phyloP scores from a whole-genome alignment of 2,888 invertebrate species.

The Dryadula phaetusa region DNA sequence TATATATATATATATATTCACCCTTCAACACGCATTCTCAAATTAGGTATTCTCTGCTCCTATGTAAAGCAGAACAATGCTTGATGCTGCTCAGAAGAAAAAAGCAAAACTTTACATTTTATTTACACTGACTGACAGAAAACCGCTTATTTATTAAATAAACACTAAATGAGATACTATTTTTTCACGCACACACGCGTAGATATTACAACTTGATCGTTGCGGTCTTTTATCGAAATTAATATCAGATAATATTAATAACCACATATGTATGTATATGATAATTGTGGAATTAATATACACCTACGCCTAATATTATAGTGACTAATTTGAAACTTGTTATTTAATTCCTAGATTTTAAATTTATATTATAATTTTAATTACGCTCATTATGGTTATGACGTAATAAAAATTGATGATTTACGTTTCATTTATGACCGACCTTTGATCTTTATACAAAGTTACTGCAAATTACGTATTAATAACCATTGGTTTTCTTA shows the following conservation, averaged over 20 bases:
- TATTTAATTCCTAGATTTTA: conserved; percentile 1
- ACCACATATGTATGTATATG: background rate
- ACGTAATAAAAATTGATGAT: background rate
- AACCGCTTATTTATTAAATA: too few species aligned
- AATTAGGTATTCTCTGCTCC: too few species aligned
- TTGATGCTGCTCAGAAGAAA: too few species aligned
- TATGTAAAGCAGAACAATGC: too few species aligned
- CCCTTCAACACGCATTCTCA: too few species aligned
- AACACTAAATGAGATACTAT: too few species aligned
- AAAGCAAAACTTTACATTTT: too few species aligned
- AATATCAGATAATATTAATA: background rate
- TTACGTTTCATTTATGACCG: background rate
- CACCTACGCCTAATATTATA: background rate
- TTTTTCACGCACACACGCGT: too few species aligned
- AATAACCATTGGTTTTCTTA: background rate
- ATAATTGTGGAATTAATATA: background rate
- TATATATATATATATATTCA: too few species aligned
- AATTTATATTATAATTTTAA: conserved; percentile 19
- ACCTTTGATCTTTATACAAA: background rate
- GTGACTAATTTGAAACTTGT: conserved; percentile 4
- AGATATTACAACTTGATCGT: too few species aligned
- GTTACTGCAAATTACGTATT: background rate
- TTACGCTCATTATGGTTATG: background rate
- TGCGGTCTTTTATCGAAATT: background rate
- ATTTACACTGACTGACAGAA: too few species aligned